Conservation (phyloP, 2,113 vertebrate species). For the Paradoxurus hermaphroditus region DNA sequence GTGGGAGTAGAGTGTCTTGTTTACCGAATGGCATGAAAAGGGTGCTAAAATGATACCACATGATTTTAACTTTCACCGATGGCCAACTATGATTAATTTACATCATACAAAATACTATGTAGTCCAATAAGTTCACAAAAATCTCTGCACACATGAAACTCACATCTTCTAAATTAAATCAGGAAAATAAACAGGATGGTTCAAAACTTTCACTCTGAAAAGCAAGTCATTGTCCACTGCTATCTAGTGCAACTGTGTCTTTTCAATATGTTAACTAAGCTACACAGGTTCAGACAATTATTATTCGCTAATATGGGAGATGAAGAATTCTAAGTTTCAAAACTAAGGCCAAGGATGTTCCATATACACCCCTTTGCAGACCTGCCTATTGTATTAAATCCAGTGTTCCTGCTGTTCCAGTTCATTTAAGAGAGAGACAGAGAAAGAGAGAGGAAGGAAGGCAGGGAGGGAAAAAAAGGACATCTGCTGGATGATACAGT, state of each 20-base stretch:
- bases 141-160: neutral
- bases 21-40: conserved; percentile 50
- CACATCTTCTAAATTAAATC: neutral
- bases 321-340: neutral
- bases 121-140: conserved; percentile 9
- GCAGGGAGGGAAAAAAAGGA: accelerated
- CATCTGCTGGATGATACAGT: neutral
- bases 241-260: neutral
- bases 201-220: conserved; percentile 38
- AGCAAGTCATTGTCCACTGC: neutral
- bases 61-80: conserved; percentile 26
- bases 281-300: neutral
- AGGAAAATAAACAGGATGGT: neutral
- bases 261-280: neutral
- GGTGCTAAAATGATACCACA: neutral
- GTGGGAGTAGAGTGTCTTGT: neutral
- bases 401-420: neutral
- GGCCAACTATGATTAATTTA: conserved; percentile 33
- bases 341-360: neutral
- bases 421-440: neutral
- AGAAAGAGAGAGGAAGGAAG: too few species aligned
- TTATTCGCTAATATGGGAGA: neutral
- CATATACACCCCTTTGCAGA: neutral
- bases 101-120: neutral
- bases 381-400: neutral